Evolutionary conservation across 1,140 invertebrate genomes (phyloP).

Genomic region (Brachystomella parvula): DNA sequence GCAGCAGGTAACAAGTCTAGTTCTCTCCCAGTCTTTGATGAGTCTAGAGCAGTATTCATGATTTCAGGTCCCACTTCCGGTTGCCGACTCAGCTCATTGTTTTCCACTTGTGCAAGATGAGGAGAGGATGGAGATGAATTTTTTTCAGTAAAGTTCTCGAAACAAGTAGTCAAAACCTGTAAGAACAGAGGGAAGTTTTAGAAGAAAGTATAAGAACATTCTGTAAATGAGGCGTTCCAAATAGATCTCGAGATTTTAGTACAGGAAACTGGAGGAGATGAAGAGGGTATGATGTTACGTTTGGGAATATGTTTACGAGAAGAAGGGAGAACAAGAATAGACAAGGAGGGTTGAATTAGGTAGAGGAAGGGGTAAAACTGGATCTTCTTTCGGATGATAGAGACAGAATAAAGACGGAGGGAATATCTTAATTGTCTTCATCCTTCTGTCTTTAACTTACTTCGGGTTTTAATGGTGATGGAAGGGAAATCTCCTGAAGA

Average conservation of each 20-base stretch:
- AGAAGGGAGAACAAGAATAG: conserved; percentile 5
- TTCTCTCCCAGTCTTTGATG: neutral
- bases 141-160: too few species aligned
- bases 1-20: neutral
- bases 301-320: neutral
- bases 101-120: too few species aligned
- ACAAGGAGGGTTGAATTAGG: neutral
- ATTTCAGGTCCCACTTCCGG: too few species aligned
- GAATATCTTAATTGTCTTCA: conserved; percentile 11
- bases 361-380: neutral
- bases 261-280: neutral
- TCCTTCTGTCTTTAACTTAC: conserved; percentile 25
- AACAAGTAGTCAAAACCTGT: neutral
- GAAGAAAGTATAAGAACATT: neutral
- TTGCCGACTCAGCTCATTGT: neutral
- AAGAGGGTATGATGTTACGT: conserved; percentile 1
- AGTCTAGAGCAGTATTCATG: neutral
- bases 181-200: neutral
- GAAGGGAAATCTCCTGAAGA: conserved; percentile 28
- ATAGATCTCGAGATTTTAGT: conserved; percentile 5
- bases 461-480: conserved; percentile 37
- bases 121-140: too few species aligned
- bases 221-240: neutral
- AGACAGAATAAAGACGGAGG: neutral
- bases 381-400: neutral